Base-by-base conservation (phyloP, 2,797 vertebrate genomes). In the Antrozous pallidus region DNA sequence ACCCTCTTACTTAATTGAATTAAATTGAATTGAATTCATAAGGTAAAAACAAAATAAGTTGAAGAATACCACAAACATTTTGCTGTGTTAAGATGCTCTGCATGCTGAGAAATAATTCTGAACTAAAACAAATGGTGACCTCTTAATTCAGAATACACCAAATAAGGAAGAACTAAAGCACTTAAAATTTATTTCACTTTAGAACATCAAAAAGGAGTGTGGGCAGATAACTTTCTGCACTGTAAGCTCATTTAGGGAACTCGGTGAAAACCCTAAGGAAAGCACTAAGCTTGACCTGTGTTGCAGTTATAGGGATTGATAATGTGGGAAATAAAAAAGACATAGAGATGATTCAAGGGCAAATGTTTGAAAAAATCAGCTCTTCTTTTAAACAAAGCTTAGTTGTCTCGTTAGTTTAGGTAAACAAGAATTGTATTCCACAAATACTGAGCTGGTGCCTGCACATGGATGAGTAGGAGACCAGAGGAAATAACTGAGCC, bases 1-100 rank as follows among this genome's bases (percentile, higher is more conserved):
- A 71, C 28, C 18, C 22, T 47, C 63, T 69, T 45, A 24, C 5
- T 86, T 70, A 71, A 71, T 40, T 28, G 73, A 84, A 26, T 42
- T 24, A 36, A 28, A 24, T 24, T 71, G 56, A 82, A 40, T 71
- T 77, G 65, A 86, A 74, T 86, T 87, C 45, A 69, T 80, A 36
- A 65, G 40, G 22, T 42, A 92, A 51, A 89, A 74, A 18, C n/a
- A 88, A 86, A 56, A 26, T 14, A 78, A 79, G 10, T 33, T 78
- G 63, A 79, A 88, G 67, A 71, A 65, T 63, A 56, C 61, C 36
- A 22, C 18, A 36, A 14, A n/a, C 6, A 33, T 77, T 79, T 78
- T 73, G 14, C 63, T n/a, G 12, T 47, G 36, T 28, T 67, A 61
- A 86, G 31, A 65, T 78, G 22, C 3, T 28, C 17, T 14, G 2